phyloP scores from a whole-genome alignment of 1,140 invertebrate genomes.

The Ceratoteleas bidentatus region DNA sequence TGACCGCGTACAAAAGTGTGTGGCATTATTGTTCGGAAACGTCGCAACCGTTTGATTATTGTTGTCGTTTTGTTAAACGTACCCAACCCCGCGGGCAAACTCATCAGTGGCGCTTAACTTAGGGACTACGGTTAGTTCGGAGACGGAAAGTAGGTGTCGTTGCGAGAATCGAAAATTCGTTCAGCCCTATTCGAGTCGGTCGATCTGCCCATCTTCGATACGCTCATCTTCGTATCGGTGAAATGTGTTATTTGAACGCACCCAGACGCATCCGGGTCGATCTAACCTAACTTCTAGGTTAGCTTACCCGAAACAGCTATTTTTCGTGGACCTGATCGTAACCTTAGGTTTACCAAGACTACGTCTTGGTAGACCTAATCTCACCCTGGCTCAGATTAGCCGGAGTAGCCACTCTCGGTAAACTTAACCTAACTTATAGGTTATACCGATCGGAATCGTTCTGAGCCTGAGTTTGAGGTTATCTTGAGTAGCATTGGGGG shows the following conservation, averaged over 20 bases:
- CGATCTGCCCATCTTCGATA: conserved; percentile 6
- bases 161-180: conserved; percentile 23
- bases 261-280: background rate
- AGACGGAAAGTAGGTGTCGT: background rate
- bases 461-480: background rate
- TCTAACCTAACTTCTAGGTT: no score
- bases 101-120: conserved; percentile 21
- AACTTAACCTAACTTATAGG: no score
- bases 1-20: conserved; percentile 1
- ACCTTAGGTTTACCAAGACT: no score
- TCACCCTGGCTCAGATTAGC: no score
- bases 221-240: conserved; percentile 8
- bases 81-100: conserved; percentile 26
- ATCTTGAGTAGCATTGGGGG: background rate
- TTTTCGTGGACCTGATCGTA: no score
- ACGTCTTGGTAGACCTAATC: no score
- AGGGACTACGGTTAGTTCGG: conserved; percentile 14
- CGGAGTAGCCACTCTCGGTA: no score
- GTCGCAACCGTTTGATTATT: conserved; percentile 10
- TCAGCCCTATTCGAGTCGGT: conserved; percentile 5
- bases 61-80: background rate
- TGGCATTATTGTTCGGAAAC: conserved; percentile 10
- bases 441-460: background rate
- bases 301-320: no score
- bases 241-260: conserved; percentile 21